Percentiles rank a stretch among this genome's conserved stretches.
Evolutionary conservation across 2,888 invertebrate species (phyloP).

Genomic region (Eristalis intricaria): DNA sequence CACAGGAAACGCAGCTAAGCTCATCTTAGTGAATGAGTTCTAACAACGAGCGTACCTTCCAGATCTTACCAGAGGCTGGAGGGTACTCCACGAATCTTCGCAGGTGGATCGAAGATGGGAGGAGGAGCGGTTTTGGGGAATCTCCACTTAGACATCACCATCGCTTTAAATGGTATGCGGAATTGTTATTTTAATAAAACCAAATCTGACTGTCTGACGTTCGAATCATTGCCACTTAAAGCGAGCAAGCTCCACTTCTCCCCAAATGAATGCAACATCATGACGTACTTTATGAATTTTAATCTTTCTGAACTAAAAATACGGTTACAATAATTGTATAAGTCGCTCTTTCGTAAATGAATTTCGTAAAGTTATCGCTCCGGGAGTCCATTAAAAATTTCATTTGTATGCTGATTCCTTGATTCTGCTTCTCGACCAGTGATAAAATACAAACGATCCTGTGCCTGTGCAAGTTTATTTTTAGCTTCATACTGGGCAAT

Average conservation of each 20-base stretch:
- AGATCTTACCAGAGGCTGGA: no score
- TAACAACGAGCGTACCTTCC: no score
- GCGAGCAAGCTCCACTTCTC: background rate
- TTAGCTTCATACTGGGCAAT: background rate
- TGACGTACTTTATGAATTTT: slow-evolving; percentile 30
- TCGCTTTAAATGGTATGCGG: no score
- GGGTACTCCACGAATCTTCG: no score
- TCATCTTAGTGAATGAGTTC: no score
- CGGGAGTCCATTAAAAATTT: slow-evolving; percentile 79
- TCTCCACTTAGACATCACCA: no score
- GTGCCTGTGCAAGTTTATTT: slow-evolving; percentile 75
- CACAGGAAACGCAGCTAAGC: no score
- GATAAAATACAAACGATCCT: slow-evolving; percentile 80
- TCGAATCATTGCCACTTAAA: no score
- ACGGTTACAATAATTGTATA: slow-evolving; percentile 79
- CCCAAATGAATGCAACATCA: background rate
- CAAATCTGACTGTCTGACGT: no score
- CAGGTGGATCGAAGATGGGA: no score
- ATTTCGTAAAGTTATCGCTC: slow-evolving; percentile 79
- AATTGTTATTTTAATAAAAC: no score
- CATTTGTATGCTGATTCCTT: slow-evolving; percentile 79
- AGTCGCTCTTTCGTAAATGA: slow-evolving; percentile 79
- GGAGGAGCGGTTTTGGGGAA: no score
- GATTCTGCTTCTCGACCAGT: slow-evolving; percentile 80
- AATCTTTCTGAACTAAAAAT: slow-evolving; percentile 80